Conservation (phyloP, 1,140 invertebrate species). For the Drosophila nasuta region DNA sequence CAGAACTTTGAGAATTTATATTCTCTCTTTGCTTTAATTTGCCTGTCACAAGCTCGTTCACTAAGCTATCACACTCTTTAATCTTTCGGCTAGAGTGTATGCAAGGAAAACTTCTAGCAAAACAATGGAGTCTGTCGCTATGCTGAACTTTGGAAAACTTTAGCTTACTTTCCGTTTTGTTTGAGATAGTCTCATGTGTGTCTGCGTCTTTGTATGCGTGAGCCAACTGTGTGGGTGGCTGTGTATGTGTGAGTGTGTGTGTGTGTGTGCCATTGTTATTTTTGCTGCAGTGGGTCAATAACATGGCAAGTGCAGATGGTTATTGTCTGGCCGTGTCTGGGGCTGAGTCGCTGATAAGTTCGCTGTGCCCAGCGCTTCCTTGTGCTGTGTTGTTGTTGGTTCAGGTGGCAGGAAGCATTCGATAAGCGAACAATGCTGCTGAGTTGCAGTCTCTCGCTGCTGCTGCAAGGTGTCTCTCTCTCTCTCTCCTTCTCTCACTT, state of each 20-base stretch:
- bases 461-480: constrained; percentile 14
- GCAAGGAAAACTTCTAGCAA: constrained; percentile 4
- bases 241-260: constrained; percentile 5
- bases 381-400: neutral
- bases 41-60: no score
- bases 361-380: neutral
- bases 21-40: no score
- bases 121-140: constrained; percentile 20
- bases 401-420: constrained; percentile 41
- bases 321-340: constrained; percentile 32
- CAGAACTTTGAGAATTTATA: no score
- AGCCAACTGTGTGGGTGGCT: neutral
- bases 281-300: constrained; percentile 70
- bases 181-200: constrained; percentile 25
- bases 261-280: constrained; percentile 30
- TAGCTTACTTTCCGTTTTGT: constrained; percentile 62
- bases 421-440: constrained; percentile 53
- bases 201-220: neutral
- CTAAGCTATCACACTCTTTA: neutral
- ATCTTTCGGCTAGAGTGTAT: neutral
- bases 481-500: neutral
- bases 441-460: neutral
- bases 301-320: constrained; percentile 73
- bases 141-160: constrained; percentile 26
- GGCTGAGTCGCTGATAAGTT: constrained; percentile 45